Evolutionary conservation across 2,797 vertebrate species (phyloP), one percentile per base, ranked within the genome.

Genomic region (Sebastes iracundus): DNA sequence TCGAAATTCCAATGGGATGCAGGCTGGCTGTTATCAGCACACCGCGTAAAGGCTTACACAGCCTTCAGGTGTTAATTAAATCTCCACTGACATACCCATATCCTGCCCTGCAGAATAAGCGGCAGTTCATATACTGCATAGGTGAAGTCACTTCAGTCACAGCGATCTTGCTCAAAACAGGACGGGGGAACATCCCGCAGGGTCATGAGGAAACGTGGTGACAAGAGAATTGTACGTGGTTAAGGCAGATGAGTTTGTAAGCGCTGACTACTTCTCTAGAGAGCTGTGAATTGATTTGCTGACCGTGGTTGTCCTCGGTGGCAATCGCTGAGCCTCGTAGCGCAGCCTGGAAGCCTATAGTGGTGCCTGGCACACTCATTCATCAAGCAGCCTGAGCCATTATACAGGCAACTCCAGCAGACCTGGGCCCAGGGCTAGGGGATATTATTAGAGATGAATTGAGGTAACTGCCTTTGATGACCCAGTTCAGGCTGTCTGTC

Each of bases 241-340:
- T 80, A 88, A 84, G 83, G 87, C 80, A 87, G 90, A 93, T 86
- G 80, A 72, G 89, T 93, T 92, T 90, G 82, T 87, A 91, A 90
- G 86, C 22, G 12, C 67, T 67, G 85, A 74, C 73, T 83, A 68
- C 81, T 86, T 87, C 92, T 92, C 82, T 59, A 63, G 80, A 87
- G 90, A 83, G 80, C 75, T 81, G 81, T 90, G 84, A 93, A 95
- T 94, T 94, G 91, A 96, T 95, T 95, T 93, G 83, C 88, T 91
- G 83, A 91, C 91, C 78, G 35, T 73, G 79, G 86, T 87, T 85
- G 87, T 92, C 90, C 87, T 93, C 83, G 11, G 91, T 88, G 84
- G 85, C 88, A 85, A 87, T 92, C 82, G 86, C 79, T 79, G 82
- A 92, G 80, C 80, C 84, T 87, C 22, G 59, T 65, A 77, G 86